Percentiles rank a stretch among this genome's conserved stretches.
These are phyloP conservation scores for Ophraella communa DNA, from an alignment of 2,888 invertebrate genomes.

Conservation along the genomic window DNA sequence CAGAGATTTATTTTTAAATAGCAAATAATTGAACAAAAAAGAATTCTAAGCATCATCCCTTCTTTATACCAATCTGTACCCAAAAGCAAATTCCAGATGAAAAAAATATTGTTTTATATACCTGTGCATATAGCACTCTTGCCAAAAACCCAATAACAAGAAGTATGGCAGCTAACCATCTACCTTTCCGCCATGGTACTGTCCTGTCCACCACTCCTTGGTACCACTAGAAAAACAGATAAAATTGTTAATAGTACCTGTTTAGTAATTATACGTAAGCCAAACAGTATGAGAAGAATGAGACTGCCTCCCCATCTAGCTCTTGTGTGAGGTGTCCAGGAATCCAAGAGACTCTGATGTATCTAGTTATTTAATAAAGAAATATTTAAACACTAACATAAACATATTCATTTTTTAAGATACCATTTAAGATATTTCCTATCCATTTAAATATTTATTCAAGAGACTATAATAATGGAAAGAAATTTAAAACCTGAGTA, in stretches of 20 bases:
- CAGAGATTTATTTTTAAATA: no score
- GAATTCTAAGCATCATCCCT: neutral
- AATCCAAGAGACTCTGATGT: conserved; percentile 85
- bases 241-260: conserved; percentile 68
- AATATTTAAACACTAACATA: neutral
- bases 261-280: conserved; percentile 80
- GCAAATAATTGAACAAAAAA: no score
- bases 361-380: conserved; percentile 60
- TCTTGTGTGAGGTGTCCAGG: conserved; percentile 82
- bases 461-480: no score
- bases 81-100: conserved; percentile 26
- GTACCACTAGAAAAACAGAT: conserved; percentile 59
- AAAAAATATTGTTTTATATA: conserved; percentile 43
- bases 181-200: conserved; percentile 59
- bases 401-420: no score
- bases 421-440: no score
- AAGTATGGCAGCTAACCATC: conserved; percentile 59
- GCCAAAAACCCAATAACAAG: conserved; percentile 58
- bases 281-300: conserved; percentile 74
- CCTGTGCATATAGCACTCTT: conserved; percentile 60
- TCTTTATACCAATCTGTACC: conserved; percentile 5
- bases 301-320: conserved; percentile 82
- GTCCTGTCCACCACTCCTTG: conserved; percentile 62
- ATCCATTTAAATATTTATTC: neutral
- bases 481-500: neutral